Evolutionary conservation across 2,888 invertebrate species (phyloP), one percentile per base, ranked within the genome.

Genomic region (Mythimna vitellina): DNA sequence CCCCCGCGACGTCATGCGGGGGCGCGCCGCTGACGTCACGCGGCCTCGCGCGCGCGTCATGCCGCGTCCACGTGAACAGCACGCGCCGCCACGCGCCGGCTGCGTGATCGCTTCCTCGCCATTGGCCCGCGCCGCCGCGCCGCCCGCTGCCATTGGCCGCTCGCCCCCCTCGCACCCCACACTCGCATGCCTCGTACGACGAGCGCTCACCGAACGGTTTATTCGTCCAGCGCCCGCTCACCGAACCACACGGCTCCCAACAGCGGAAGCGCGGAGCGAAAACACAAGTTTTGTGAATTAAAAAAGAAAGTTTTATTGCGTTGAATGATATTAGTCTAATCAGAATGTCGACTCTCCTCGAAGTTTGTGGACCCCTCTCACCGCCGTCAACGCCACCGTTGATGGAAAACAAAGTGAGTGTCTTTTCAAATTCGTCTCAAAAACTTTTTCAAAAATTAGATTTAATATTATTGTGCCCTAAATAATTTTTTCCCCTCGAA

Each of bases 1-100:
- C 65, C 65, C 65, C 66, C 66, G 42, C 92, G 88, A 93, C 93
- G 94, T 94, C 95, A 95, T 91, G 93, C 96, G 94, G 95, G 95
- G 96, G 96, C 94, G 96, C 95, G 96, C 94, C 96, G 96, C 92
- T 96, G 96, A 96, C 96, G 96, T 96, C 96, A 96, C 94, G 90
- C 92, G 96, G 96, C 94, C 96, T 93, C 94, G 60, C 60, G 38
- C 60, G 35, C 90, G 92, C 94, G 97, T 97, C 98, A 98, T 97
- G 96, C 97, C 94, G 93, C 94, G 97, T 97, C 97, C 98, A 98
- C 98, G 98, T 98, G 98, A 98, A 98, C 97, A 97, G 92, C 97
- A 97, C 97, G 97, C 97, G 95, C 93, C 93, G 97, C 96, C 98
- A 98, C 97, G 98, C 98, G 96, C 96, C 93, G 93, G 95, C 95